Percentiles rank a stretch among this genome's conserved stretches.
Conservation (phyloP, 2,797 vertebrate species). For the Glyptemys insculpta region DNA sequence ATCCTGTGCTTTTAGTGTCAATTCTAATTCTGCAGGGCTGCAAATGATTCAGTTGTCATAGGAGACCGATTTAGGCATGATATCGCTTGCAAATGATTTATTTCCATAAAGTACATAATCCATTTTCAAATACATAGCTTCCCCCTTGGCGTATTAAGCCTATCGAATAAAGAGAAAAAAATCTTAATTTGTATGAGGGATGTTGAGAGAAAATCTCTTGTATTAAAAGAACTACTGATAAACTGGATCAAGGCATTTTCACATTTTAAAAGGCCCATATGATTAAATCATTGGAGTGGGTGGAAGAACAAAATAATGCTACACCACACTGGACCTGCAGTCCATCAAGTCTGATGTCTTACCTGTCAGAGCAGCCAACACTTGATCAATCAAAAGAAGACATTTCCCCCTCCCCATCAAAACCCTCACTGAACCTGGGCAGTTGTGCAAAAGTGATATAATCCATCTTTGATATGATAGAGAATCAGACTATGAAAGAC, state of each 20-base stretch:
- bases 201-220: constrained; percentile 3
- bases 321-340: not conserved
- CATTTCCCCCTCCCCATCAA: not conserved
- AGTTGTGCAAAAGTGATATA: not conserved
- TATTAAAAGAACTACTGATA: constrained; percentile 43
- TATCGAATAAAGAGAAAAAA: constrained; percentile 29
- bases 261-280: constrained; percentile 27
- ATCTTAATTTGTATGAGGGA: constrained; percentile 36
- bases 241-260: not conserved
- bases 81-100: constrained; percentile 68
- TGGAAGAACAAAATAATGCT: not conserved
- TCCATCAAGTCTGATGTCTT: not conserved
- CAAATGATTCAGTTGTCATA: constrained; percentile 68
- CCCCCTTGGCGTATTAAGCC: too few species aligned
- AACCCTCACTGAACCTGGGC: accelerated
- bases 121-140: not conserved
- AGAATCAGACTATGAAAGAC: not conserved
- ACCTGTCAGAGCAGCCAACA: not conserved
- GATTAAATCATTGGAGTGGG: not conserved
- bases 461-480: not conserved
- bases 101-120: constrained; percentile 50
- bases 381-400: not conserved
- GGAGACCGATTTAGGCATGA: constrained; percentile 48
- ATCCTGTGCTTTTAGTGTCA: constrained; percentile 64
- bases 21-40: constrained; percentile 49